Percentiles rank a stretch among this genome's conserved stretches.
Evolutionary conservation across 2,797 vertebrate species (phyloP).

Genomic region (Melanotaenia maccullochi): DNA sequence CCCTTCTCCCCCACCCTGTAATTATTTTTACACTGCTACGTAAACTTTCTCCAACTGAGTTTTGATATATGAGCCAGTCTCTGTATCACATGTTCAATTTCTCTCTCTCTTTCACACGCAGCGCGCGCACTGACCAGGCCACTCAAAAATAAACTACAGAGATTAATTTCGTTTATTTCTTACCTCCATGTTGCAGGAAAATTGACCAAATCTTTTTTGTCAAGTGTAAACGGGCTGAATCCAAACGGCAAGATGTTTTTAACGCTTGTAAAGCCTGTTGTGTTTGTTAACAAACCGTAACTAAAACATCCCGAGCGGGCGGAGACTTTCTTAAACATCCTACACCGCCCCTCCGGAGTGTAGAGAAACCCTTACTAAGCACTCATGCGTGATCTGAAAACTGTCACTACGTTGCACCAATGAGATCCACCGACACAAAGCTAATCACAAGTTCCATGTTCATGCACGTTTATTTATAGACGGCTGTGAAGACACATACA

Average conservation of each 20-base stretch:
- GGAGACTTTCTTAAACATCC: accelerated
- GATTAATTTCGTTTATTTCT: neutral
- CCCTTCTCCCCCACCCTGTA: too few species aligned
- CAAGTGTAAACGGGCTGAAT: neutral
- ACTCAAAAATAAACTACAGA: neutral
- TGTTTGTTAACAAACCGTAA: neutral
- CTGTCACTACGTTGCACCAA: constrained; percentile 31
- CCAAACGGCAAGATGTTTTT: neutral
- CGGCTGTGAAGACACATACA: neutral
- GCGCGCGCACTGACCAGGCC: too few species aligned
- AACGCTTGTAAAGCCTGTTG: neutral
- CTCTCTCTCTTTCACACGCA: too few species aligned
- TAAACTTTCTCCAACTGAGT: too few species aligned
- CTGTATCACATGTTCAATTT: too few species aligned
- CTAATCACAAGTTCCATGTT: constrained; percentile 46
- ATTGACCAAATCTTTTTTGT: neutral
- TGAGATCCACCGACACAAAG: neutral
- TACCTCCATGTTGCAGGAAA: constrained; percentile 30
- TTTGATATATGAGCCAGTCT: too few species aligned
- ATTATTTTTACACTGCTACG: too few species aligned
- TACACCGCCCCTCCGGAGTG: constrained; percentile 27
- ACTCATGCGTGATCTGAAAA: neutral
- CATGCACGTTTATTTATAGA: constrained; percentile 65
- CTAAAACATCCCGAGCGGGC: constrained; percentile 17
- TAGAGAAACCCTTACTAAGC: accelerated